Conservation (phyloP, 1,140 invertebrate genomes). For the Trichonephila inaurata region DNA sequence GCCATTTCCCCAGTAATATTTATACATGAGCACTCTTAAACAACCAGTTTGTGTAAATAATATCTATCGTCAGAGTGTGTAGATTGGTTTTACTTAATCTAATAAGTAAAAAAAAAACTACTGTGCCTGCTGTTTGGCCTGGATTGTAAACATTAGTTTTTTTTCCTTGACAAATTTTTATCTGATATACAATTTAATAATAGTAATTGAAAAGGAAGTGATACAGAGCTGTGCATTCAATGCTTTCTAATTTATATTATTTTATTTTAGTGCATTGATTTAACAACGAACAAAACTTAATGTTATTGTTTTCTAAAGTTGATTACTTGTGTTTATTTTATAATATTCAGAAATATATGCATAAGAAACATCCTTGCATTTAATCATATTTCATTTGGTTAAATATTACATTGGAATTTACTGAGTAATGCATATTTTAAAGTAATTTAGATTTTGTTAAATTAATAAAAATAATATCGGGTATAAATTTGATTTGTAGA, state of each 20-base stretch:
- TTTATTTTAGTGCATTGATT: not conserved
- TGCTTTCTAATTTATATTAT: not conserved
- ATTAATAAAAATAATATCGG: too few species aligned
- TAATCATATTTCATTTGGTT: not conserved
- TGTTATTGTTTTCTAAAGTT: not conserved
- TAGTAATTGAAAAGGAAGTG: not conserved
- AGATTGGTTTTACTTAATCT: constrained; percentile 14
- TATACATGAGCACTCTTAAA: not conserved
- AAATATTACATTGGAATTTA: too few species aligned
- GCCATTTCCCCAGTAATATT: constrained; percentile 77
- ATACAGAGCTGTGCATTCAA: not conserved
- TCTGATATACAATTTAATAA: not conserved
- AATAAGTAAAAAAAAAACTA: not conserved
- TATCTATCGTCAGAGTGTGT: not conserved
- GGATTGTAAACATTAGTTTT: not conserved
- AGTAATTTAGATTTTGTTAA: too few species aligned
- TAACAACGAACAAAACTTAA: not conserved
- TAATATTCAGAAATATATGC: not conserved
- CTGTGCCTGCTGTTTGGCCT: not conserved
- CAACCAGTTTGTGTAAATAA: constrained; percentile 35
- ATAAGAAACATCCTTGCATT: not conserved
- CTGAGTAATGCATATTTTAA: too few species aligned
- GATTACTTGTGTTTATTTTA: not conserved
- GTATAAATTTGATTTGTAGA: too few species aligned
- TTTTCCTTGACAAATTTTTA: not conserved